Conservation (phyloP, 35 echinoderm and acorn worm genomes). For the Lytechinus variegatus region DNA sequence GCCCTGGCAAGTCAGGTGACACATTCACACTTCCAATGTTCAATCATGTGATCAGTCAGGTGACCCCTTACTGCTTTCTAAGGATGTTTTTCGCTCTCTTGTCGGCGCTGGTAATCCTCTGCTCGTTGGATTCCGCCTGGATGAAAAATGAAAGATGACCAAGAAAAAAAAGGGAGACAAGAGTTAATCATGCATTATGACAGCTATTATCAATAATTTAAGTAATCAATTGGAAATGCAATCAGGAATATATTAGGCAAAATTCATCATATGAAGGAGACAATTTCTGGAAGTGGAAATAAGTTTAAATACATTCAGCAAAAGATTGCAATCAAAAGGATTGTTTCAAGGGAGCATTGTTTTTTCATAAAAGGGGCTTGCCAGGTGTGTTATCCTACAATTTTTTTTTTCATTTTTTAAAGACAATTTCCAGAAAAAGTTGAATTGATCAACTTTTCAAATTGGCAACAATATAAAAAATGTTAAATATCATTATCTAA, state of each 20-base stretch:
- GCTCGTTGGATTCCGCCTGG: slow-evolving; percentile 64
- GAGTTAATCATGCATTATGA: background rate
- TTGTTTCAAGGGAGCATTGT: too few relatives aligned
- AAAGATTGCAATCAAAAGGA: too few relatives aligned
- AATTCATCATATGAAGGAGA: background rate
- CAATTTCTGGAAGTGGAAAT: background rate
- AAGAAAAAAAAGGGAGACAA: background rate
- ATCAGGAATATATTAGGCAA: background rate
- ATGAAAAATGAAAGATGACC: background rate
- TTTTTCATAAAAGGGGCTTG: too few relatives aligned
- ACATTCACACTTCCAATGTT: background rate
- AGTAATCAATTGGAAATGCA: background rate
- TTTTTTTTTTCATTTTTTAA: too few relatives aligned
- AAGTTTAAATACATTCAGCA: background rate
- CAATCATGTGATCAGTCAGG: background rate
- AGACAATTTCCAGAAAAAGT: too few relatives aligned
- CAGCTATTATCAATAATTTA: background rate
- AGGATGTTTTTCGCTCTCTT: slow-evolving; percentile 74
- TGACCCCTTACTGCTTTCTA: slow-evolving; percentile 60
- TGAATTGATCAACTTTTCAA: background rate
- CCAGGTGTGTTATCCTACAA: too few relatives aligned
- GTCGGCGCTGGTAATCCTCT: slow-evolving; percentile 57
- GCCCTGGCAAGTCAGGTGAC: background rate
- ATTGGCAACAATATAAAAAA: background rate
- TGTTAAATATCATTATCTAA: background rate